A percentile compares a stretch with the other conserved stretches of the same genome.
These are phyloP conservation scores for Lipophrys pholis DNA, from an alignment of 2,113 vertebrate species.

Conservation along the genomic window DNA sequence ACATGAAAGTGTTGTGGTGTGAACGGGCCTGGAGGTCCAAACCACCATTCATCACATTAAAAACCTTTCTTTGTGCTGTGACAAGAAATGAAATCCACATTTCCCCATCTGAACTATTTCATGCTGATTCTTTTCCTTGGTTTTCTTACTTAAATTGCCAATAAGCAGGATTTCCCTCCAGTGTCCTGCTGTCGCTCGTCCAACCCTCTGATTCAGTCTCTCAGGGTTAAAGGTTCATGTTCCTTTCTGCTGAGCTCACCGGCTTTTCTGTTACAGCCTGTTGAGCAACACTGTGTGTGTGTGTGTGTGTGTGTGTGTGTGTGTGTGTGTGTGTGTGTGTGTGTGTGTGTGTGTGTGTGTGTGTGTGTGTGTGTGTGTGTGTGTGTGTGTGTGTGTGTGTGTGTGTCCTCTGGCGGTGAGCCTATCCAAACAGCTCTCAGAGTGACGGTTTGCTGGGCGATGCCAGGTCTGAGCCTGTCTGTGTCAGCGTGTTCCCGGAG, in stretches of 20 bases:
- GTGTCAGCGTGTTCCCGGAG: neutral
- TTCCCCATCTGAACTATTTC: too few species aligned
- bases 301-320: constrained; percentile 10
- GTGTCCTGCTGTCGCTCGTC: neutral
- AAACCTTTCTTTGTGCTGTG: too few species aligned
- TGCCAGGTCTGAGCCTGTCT: neutral
- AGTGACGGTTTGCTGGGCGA: constrained; percentile 31
- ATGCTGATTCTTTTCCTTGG: neutral
- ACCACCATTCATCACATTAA: too few species aligned
- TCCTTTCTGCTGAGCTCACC: constrained; percentile 31
- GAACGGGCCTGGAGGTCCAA: too few species aligned
- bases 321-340: constrained; percentile 18
- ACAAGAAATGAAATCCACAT: neutral
- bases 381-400: constrained; percentile 18
- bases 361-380: constrained; percentile 17
- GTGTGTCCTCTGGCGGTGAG: constrained; percentile 32
- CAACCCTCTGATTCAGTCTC: constrained; percentile 11
- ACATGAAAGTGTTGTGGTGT: too few species aligned
- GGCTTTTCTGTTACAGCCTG: constrained; percentile 33
- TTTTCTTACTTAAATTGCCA: too few species aligned
- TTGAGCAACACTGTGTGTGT: constrained; percentile 38
- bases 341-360: constrained; percentile 1
- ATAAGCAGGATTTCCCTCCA: too few species aligned
- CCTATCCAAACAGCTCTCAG: constrained; percentile 43
- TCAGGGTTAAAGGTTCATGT: constrained; percentile 21